Percentiles rank a stretch among this genome's conserved stretches.
These are phyloP conservation scores for Anhinga rufa DNA, from an alignment of 2,113 vertebrate species.

Conservation along the genomic window DNA sequence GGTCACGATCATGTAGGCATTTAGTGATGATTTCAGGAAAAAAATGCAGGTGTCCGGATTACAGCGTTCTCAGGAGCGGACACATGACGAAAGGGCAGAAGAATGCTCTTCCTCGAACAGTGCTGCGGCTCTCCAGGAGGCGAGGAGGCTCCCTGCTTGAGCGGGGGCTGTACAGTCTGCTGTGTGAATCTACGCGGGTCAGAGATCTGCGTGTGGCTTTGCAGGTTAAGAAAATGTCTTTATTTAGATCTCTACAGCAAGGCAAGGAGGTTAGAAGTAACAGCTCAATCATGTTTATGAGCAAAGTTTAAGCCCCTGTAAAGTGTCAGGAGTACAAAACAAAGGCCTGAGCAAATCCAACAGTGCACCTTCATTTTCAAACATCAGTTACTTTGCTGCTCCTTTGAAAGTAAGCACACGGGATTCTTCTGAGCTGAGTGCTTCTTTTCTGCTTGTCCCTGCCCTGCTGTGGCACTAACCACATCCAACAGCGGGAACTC, in stretches of 20 bases:
- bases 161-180: no score
- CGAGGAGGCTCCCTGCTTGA: not conserved
- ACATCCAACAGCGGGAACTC: not conserved
- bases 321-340: not conserved
- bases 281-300: not conserved
- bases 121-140: not conserved
- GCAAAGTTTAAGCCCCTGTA: not conserved
- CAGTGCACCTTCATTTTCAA: not conserved
- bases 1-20: not conserved
- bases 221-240: not conserved
- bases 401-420: not conserved
- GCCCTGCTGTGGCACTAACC: not conserved
- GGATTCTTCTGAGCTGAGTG: not conserved
- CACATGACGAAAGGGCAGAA: not conserved
- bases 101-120: not conserved
- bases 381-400: not conserved
- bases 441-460: not conserved
- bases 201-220: not conserved
- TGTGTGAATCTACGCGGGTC: no score
- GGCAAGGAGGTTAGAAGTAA: not conserved
- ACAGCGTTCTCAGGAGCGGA: not conserved
- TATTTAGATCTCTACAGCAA: not conserved
- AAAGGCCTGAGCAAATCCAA: not conserved
- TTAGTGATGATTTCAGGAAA: not conserved
- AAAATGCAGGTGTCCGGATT: not conserved